Conservation (phyloP, 2,888 invertebrate genomes). For the Drosophila anomelani region DNA sequence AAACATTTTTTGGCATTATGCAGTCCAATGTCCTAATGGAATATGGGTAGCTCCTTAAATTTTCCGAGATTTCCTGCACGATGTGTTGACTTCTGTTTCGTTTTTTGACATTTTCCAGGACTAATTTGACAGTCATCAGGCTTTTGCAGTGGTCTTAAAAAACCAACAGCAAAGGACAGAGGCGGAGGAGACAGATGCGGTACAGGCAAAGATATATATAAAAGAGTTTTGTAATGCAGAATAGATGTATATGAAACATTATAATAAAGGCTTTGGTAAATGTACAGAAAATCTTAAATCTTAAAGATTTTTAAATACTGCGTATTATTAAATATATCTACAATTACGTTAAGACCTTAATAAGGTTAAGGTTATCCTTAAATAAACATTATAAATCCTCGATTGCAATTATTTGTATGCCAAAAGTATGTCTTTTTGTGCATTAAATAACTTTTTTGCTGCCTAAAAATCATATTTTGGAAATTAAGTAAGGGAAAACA, state of each 20-base stretch:
- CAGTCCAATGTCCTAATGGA: neutral
- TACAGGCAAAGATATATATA: neutral
- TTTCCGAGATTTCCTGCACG: neutral
- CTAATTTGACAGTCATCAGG: conserved; percentile 21
- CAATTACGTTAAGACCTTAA: too few species aligned
- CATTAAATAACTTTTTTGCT: too few species aligned
- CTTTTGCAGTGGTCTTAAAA: conserved; percentile 5
- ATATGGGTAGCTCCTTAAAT: neutral
- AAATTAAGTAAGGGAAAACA: neutral
- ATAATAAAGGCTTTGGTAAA: neutral
- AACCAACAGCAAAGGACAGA: neutral
- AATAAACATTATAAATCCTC: too few species aligned
- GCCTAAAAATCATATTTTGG: neutral
- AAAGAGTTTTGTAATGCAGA: too few species aligned
- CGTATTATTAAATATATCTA: too few species aligned
- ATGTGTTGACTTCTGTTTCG: neutral
- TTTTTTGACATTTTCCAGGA: conserved; percentile 5
- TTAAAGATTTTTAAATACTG: too few species aligned
- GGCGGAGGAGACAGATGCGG: neutral
- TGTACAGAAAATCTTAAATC: too few species aligned
- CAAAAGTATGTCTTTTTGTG: too few species aligned
- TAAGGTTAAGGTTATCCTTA: too few species aligned
- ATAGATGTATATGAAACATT: neutral
- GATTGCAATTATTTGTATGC: too few species aligned
- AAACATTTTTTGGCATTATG: neutral